phyloP scores from a whole-genome alignment of 2,888 invertebrate species.

The Ornithoptera priamus region DNA sequence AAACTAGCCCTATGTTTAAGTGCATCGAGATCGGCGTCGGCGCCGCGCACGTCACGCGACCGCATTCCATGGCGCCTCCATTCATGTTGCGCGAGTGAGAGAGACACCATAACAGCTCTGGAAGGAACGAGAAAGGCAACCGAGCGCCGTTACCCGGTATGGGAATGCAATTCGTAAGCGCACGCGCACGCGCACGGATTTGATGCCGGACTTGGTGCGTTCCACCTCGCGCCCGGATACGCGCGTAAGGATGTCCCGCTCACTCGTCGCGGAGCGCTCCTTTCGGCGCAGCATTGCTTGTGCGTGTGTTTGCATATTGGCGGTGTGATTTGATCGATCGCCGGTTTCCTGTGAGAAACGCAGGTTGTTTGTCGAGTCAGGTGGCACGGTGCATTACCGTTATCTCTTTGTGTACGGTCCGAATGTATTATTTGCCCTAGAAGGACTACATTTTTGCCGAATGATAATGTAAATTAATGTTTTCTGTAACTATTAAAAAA shows the following conservation, averaged over 20 bases:
- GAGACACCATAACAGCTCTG: conserved; percentile 53
- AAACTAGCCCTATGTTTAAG: conserved; percentile 67
- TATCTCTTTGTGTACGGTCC: conserved; percentile 55
- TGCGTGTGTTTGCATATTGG: conserved; percentile 67
- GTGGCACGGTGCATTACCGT: conserved; percentile 63
- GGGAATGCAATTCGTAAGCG: conserved; percentile 76
- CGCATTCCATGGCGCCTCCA: conserved; percentile 81
- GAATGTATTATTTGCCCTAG: conserved; percentile 42
- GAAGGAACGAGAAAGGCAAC: conserved; percentile 63
- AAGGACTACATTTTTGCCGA: not conserved
- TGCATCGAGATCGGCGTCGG: conserved; percentile 80
- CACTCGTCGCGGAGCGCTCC: conserved; percentile 47
- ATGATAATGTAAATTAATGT: not conserved
- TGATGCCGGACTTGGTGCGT: conserved; percentile 63
- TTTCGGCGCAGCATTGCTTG: conserved; percentile 58
- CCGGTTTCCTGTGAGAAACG: conserved; percentile 72
- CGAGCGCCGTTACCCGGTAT: conserved; percentile 72
- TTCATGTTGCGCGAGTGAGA: conserved; percentile 73
- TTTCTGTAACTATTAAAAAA: not conserved
- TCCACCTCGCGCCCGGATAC: conserved; percentile 52
- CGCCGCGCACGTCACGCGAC: conserved; percentile 81
- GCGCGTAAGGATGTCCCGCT: conserved; percentile 54
- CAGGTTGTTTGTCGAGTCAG: conserved; percentile 70
- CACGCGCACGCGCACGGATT: conserved; percentile 71
- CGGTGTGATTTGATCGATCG: conserved; percentile 71